These are phyloP conservation scores for Exephanes ischioxanthus DNA, from an alignment of 2,888 invertebrate species.

Conservation along the genomic window DNA sequence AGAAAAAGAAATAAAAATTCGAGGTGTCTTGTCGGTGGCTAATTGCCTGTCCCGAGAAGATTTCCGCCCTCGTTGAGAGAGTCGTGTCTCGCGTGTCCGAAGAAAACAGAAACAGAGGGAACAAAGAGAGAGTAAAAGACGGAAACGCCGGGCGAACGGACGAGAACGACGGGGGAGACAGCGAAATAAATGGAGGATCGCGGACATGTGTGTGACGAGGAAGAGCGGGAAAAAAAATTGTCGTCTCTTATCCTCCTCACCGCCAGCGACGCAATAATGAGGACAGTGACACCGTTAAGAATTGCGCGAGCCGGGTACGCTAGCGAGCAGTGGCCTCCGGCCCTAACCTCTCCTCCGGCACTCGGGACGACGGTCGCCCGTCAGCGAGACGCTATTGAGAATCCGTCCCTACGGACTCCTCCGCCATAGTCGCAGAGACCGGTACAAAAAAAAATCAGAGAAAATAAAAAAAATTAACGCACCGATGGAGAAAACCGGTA, in stretches of 20 bases:
- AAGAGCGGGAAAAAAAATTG: slow-evolving; percentile 47
- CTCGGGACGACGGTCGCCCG: not conserved
- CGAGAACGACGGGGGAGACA: not conserved
- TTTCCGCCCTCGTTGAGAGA: slow-evolving; percentile 27
- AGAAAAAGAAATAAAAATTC: not conserved
- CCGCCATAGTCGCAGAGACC: not conserved
- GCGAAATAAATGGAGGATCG: slow-evolving; percentile 18
- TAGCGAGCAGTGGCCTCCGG: slow-evolving; percentile 45
- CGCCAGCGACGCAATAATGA: slow-evolving; percentile 60
- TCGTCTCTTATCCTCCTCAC: slow-evolving; percentile 42
- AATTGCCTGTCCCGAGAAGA: slow-evolving; percentile 35
- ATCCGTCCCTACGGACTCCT: slow-evolving; percentile 3
- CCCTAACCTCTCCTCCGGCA: not conserved
- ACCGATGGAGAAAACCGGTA: not conserved
- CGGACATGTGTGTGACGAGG: slow-evolving; percentile 12
- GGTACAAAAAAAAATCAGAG: not conserved
- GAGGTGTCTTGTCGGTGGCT: slow-evolving; percentile 43
- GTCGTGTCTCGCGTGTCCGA: slow-evolving; percentile 34
- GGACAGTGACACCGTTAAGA: slow-evolving; percentile 66
- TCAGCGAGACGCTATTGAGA: slow-evolving; percentile 5
- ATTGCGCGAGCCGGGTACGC: slow-evolving; percentile 47
- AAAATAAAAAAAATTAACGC: not conserved
- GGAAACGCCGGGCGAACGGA: slow-evolving; percentile 1
- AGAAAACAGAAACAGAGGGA: slow-evolving; percentile 7
- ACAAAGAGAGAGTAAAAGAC: slow-evolving; percentile 1